Evolutionary conservation across 2,797 vertebrate species (phyloP), one percentile per base, ranked within the genome.

Genomic region (Lateolabrax maculatus): DNA sequence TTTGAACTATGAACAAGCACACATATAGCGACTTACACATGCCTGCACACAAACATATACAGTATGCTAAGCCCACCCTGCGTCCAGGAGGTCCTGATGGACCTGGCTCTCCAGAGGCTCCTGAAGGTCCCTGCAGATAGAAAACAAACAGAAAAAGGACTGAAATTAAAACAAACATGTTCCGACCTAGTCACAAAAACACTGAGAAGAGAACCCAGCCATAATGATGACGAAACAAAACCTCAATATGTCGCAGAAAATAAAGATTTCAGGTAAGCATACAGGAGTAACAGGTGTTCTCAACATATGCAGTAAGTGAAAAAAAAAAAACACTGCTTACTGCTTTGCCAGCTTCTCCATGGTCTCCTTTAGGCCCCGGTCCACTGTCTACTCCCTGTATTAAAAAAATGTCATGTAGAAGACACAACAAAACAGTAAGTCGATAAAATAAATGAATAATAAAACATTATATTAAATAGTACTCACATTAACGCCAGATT

Each of bases 51-150:
- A 29, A 27, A 21, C 9, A 51, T 44, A 27, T 6, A 36, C 0
- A 44, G 31, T 29, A 63, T 15, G 61, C 34, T 11, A 58, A 37
- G 87, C 96, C 90, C 65, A 98, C 98, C 94, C 97, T 96, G 60
- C 97, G 93, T 27, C 97, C 98, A 6, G 97, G 97, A 63, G 97
- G 89, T n/a, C 98, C 97, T 0, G 94, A 61, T 27, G 97, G 93
- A 1, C 98, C 97, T 0, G 96, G 95, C 61, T 98, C 97, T 79
- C 98, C 98, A 6, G 97, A 97, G 39, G 97, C 96, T 1, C 98
- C 98, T 2, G 90, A 87, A 0, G 97, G 96, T 65, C 97, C 97
- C 98, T 99, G 67, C 29, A 66, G 27, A 77, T n/a, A n/a, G n/a
- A n/a, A n/a, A n/a, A n/a, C n/a, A 25, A 69, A 57, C 23, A 55